phyloP scores from a whole-genome alignment of 2,113 vertebrate species.

The Theristicus caerulescens region DNA sequence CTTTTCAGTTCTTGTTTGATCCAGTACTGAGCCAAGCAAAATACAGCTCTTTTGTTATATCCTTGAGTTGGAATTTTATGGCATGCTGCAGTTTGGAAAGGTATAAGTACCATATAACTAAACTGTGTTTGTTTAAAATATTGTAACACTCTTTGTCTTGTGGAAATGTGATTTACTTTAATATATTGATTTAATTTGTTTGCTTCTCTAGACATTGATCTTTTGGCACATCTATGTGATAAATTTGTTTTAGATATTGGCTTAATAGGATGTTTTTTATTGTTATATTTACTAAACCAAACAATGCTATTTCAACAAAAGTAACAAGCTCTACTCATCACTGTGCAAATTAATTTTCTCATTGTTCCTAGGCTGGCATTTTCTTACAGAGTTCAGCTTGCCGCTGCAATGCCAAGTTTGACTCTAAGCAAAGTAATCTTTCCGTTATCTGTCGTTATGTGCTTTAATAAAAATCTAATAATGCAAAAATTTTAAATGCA shows the following conservation, averaged over 20 bases:
- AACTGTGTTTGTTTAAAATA: background rate
- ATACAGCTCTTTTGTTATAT: background rate
- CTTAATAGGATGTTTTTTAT: background rate
- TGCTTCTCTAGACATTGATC: background rate
- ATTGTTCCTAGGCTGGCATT: background rate
- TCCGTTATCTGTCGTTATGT: fast-evolving
- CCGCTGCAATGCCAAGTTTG: background rate
- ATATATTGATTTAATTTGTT: background rate
- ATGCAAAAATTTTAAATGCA: background rate
- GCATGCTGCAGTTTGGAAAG: background rate
- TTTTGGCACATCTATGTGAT: background rate
- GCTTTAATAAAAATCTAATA: background rate
- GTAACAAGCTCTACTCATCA: background rate
- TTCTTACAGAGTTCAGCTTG: background rate
- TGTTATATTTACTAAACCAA: background rate
- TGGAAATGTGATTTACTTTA: background rate
- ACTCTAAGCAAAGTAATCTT: background rate
- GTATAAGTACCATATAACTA: background rate
- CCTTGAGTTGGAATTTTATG: background rate
- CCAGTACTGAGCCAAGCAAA: background rate
- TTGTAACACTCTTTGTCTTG: background rate
- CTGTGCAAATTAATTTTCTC: background rate
- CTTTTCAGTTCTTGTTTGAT: background rate
- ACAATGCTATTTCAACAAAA: background rate
- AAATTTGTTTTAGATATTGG: background rate